A percentile compares a stretch with the other conserved stretches of the same genome.
phyloP scores from a whole-genome alignment of 2,113 vertebrate genomes.

The Melanerpes formicivorus region DNA sequence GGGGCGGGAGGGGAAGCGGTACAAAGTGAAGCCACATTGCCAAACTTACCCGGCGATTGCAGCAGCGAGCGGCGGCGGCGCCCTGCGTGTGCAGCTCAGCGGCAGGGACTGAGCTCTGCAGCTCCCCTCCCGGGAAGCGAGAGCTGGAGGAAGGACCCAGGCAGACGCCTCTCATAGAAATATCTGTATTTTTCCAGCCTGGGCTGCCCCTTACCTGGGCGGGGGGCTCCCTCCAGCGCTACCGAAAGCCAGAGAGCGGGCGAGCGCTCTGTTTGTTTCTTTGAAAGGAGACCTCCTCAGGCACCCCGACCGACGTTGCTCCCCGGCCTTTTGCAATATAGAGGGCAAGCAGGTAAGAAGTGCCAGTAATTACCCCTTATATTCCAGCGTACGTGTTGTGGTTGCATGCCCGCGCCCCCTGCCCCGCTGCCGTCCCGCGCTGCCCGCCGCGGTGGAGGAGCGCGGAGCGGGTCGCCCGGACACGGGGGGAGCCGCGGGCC shows the following conservation, averaged over 20 bases:
- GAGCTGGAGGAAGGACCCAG: conserved; percentile 40
- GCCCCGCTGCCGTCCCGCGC: neutral
- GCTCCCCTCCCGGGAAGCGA: conserved; percentile 63
- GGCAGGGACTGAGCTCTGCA: conserved; percentile 57
- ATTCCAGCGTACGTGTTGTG: neutral
- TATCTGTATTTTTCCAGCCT: neutral
- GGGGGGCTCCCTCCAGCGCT: neutral
- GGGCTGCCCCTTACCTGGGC: conserved; percentile 38
- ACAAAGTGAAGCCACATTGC: conserved; percentile 57
- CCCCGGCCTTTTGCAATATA: conserved; percentile 72
- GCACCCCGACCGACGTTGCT: conserved; percentile 66
- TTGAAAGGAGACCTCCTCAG: conserved; percentile 34
- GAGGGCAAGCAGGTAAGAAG: conserved; percentile 80
- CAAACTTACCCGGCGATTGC: conserved; percentile 63
- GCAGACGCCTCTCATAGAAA: conserved; percentile 41
- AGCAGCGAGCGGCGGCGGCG: conserved; percentile 36
- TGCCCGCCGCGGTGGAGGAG: neutral
- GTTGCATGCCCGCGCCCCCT: neutral
- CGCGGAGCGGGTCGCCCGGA: neutral
- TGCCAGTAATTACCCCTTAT: neutral
- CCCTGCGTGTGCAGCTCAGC: conserved; percentile 29
- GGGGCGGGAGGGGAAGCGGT: neutral
- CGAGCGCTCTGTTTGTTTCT: conserved; percentile 52
- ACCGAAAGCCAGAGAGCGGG: neutral
- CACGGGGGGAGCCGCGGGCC: neutral